phyloP scores from a whole-genome alignment of 2,113 vertebrate species.

The Heterotis niloticus region DNA sequence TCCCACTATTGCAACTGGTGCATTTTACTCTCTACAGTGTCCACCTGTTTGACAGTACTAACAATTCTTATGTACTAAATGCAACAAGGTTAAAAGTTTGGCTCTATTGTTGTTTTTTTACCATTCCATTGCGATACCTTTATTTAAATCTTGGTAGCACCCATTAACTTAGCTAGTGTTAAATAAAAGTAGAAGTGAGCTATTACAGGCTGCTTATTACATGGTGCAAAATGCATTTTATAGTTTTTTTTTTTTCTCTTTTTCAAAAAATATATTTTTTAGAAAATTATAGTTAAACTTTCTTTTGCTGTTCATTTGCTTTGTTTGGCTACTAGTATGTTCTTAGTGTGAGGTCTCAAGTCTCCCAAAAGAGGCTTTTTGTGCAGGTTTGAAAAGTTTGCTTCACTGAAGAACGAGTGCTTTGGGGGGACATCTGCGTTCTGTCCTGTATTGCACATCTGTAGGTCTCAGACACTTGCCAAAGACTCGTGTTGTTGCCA shows the following conservation, averaged over 20 bases:
- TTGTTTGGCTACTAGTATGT: conserved; percentile 29
- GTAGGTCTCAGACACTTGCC: background rate
- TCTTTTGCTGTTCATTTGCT: conserved; percentile 4
- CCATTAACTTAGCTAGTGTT: background rate
- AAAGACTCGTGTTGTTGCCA: background rate
- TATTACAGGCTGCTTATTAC: conserved; percentile 40
- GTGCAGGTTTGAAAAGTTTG: background rate
- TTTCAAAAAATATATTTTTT: no score
- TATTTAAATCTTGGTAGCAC: no score
- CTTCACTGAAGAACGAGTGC: background rate
- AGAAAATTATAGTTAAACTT: conserved; percentile 29
- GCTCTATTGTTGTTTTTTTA: no score
- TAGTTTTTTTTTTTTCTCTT: no score
- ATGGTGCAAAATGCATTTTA: conserved; percentile 30
- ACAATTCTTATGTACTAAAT: no score
- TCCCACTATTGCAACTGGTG: no score
- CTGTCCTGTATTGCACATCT: conserved; percentile 28
- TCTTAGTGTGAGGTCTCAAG: conserved; percentile 38
- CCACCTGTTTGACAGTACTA: no score
- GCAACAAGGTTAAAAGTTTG: no score
- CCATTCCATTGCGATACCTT: no score
- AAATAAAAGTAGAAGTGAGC: conserved; percentile 39
- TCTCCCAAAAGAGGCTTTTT: conserved; percentile 23
- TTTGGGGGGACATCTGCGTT: conserved; percentile 27
- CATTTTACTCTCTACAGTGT: no score